Base-by-base conservation (phyloP, 2,888 invertebrate species). In the Campoplex nolae region DNA sequence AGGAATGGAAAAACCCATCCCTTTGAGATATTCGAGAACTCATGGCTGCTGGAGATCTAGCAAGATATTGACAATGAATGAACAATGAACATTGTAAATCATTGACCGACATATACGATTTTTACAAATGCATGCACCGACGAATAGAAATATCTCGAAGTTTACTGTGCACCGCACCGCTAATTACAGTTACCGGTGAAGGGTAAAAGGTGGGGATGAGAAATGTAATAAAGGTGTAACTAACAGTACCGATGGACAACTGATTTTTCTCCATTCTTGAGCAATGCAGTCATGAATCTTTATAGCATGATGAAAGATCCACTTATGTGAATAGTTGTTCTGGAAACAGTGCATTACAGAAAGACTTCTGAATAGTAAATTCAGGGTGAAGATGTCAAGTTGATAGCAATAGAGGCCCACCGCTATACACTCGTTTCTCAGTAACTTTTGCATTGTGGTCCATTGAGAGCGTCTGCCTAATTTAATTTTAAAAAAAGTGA, bases 251-350 rank as follows among this genome's bases (percentile, higher is more conserved):
- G 6, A 23, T 9, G 9, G 9, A 58, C 28, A 28, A 58, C 28
- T 58, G 58, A 45, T 28, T 58, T 58, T n/a, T n/a, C 4, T 28
- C 28, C 11, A 23, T 58, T 11, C 9, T 28, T 23, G 9, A 58
- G 23, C 58, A 8, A 8, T 4, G 54, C 23, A 11, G 28, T 56
- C 92, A 93, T 94, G 93, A 94, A 92, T 88, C 90, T 91, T 92
- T 90, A 93, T 94, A 93, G 93, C 90, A 90, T 89, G 83, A 54
- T 86, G 90, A 67, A 90, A 90, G 90, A 90, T 86, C 90, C 90
- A 90, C 92, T 92, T 92, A 92, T 91, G 42, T 90, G 92, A 90
- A 89, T 73, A 90, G 86, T 86, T 86, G 85, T 83, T 86, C 87
- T 82, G 83, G 54, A 11, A 16, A 32, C 16, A 32, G 62, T 32